Conservation (phyloP, 2,797 vertebrate genomes). For the Zenarchopterus dispar region DNA sequence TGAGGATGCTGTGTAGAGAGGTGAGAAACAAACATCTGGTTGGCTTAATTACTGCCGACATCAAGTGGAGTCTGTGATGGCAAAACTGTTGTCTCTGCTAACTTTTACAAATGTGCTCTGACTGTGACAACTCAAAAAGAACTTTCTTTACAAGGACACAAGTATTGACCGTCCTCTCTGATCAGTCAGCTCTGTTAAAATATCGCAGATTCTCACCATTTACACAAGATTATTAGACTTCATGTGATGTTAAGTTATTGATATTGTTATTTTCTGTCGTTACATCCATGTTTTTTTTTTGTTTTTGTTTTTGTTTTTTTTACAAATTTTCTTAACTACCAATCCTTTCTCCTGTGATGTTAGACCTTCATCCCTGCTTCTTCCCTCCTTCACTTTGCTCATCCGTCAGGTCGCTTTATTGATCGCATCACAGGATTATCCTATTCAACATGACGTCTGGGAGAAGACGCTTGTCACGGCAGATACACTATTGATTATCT, state of each 20-base stretch:
- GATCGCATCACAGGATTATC: slow-evolving; percentile 79
- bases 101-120: slow-evolving; percentile 36
- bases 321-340: too few relatives aligned
- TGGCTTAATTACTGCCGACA: slow-evolving; percentile 43
- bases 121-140: slow-evolving; percentile 23
- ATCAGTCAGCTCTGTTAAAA: slow-evolving; percentile 30
- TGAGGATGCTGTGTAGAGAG: slow-evolving; percentile 20
- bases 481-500: slow-evolving; percentile 80
- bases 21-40: slow-evolving; percentile 51
- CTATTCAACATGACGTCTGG: slow-evolving; percentile 76
- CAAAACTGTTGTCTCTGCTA: slow-evolving; percentile 22
- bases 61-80: slow-evolving; percentile 33
- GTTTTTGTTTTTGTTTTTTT: neutral
- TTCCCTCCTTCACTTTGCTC: slow-evolving; percentile 45
- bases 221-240: slow-evolving; percentile 44
- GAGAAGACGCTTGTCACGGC: slow-evolving; percentile 74
- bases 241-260: slow-evolving; percentile 40
- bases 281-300: slow-evolving; percentile 24
- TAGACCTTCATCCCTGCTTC: slow-evolving; percentile 24
- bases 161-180: slow-evolving; percentile 19
- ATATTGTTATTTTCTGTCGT: slow-evolving; percentile 38
- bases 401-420: slow-evolving; percentile 74
- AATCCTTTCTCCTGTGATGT: slow-evolving; percentile 19
- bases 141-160: slow-evolving; percentile 42
- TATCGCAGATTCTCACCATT: slow-evolving; percentile 21